Evolutionary conservation across 2,888 invertebrate species (phyloP), one percentile per base, ranked within the genome.

Genomic region (Myopa tessellatipennis): DNA sequence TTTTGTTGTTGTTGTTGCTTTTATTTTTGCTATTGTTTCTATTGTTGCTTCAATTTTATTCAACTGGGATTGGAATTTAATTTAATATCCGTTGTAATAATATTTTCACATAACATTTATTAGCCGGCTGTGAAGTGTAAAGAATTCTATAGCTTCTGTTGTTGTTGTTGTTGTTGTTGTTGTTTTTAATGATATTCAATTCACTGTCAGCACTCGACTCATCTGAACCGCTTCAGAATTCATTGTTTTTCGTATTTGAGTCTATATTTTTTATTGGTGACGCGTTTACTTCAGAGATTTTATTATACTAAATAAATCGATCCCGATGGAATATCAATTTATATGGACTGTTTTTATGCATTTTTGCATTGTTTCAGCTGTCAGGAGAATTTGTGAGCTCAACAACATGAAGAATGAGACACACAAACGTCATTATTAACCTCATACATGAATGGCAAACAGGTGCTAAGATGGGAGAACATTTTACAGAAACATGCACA

Each of bases 21-120:
- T 26, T 26, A 2, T 26, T 26, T 26, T 26, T 26, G 26, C 26
- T 58, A 71, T 78, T 72, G 76, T 77, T 26, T 26, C 26, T 26
- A 26, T 26, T 26, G 26, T 26, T 26, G 26, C n/a, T 77, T 77
- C 65, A 77, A 68, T 36, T 77, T 68, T 68, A 61, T 18, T 73
- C 73, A 73, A 45, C 71, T 83, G 85, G 83, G 85, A 85, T 84
- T 85, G 82, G 84, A 85, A 85, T 85, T 85, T 85, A 85, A 85
- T 85, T 85, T 85, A 83, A 85, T 84, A 85, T 83, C 84, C 84
- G 55, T 38, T 58, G 18, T 74, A 58, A 74, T 74, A 68, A 75
- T 69, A 68, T 75, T 69, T 60, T 75, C 60, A 26, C 68, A 60
- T 60, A 60, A 69, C 60, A 68, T 58, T 75, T 38, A 40, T 55